phyloP scores from a whole-genome alignment of 2,113 vertebrate genomes.

The Brachypodius melanocephalos region DNA sequence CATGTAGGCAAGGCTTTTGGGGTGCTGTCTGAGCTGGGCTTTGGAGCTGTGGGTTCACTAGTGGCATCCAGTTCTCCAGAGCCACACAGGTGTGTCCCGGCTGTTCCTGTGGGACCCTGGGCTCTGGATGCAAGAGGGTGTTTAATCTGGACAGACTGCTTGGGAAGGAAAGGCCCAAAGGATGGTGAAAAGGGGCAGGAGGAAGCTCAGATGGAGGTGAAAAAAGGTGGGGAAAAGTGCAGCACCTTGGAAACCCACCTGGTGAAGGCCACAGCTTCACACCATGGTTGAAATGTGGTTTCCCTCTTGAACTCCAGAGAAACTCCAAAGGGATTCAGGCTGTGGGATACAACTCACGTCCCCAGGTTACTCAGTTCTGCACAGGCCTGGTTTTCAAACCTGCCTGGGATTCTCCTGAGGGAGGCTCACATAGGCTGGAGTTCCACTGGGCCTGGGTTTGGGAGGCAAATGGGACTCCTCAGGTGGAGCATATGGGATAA shows the following conservation, averaged over 20 bases:
- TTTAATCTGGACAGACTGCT: background rate
- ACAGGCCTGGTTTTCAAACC: background rate
- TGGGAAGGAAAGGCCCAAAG: background rate
- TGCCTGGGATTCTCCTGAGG: background rate
- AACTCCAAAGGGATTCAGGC: background rate
- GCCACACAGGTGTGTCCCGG: background rate
- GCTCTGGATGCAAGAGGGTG: background rate
- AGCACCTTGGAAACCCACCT: background rate
- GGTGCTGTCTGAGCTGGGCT: background rate
- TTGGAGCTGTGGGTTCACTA: background rate
- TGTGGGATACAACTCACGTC: background rate
- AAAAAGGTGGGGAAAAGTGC: background rate
- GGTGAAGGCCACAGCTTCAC: background rate
- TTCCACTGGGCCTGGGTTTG: background rate
- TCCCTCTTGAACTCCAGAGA: background rate
- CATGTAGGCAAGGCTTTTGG: background rate
- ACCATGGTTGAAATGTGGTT: background rate
- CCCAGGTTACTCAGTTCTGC: background rate
- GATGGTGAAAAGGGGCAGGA: background rate
- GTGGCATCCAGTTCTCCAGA: background rate
- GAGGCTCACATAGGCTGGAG: background rate
- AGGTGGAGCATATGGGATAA: background rate
- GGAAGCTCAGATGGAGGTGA: background rate
- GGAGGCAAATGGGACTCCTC: background rate
- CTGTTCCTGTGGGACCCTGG: background rate